Base-by-base conservation (phyloP, 1,140 invertebrate species). In the Drosophila malerkotliana region DNA sequence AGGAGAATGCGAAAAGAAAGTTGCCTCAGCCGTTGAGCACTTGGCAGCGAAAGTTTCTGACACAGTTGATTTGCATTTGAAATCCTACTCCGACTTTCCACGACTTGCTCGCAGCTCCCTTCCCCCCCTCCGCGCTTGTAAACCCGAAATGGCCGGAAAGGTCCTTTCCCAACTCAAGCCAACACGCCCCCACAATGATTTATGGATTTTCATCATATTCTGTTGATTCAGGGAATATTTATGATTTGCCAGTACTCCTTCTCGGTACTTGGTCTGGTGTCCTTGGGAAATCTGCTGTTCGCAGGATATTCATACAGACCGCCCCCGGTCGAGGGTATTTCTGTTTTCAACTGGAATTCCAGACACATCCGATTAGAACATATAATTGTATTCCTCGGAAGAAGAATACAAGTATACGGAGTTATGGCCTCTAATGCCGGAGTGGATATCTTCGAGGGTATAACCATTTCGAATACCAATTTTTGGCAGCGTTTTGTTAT, bases 121-220 rank as follows among this genome's bases (percentile, higher is more conserved):
- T n/a, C 9, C 9, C 21, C 21, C 59, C 12, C 57, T n/a, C n/a
- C n/a, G n/a, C n/a, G n/a, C n/a, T 8, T 21, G 30, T 8, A 54
- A 49, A 37, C 18, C 12, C 34, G 28, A 34, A 55, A 51, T 52
- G 59, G 34, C 34, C 34, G 34, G 34, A 37, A 37, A 37, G 34
- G 34, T 37, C 34, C 34, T 37, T 37, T n/a, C 34, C 34, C 34
- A 37, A 37, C 34, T 37, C 34, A 37, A 10, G 34, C 34, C 34
- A 37, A 2, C 34, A 4, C 37, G 34, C 62, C 21, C 60, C 45
- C 58, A 88, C 61, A 82, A 90, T 90, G 87, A 90, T 90, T 90
- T 90, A 90, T 90, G 87, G 85, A 87, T 90, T 90, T 90, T 90
- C 75, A 90, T 90, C 88, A 90, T 90, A 80, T 90, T 90, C 87